A percentile compares a stretch with the other conserved stretches of the same genome.
Evolutionary conservation across 2,888 invertebrate genomes (phyloP).

Genomic region (Hybos culiciformis): DNA sequence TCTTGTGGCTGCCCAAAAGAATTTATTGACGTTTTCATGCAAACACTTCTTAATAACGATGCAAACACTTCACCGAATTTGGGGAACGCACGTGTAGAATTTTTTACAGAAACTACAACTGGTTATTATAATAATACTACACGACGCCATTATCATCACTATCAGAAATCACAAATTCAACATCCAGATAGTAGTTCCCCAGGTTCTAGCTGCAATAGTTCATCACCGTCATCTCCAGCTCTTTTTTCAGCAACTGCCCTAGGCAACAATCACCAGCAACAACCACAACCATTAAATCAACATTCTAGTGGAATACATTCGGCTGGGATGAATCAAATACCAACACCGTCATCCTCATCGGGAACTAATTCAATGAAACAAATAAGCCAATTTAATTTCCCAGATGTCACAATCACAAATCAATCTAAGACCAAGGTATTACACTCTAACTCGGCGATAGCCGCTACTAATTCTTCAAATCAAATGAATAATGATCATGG

Average conservation of each 20-base stretch:
- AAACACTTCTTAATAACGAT: constrained; percentile 48
- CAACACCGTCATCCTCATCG: constrained; percentile 27
- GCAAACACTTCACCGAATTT: constrained; percentile 32
- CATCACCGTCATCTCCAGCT: constrained; percentile 90
- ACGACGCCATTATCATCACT: too few species aligned
- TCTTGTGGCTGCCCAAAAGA: constrained; percentile 84
- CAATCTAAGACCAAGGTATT: constrained; percentile 11
- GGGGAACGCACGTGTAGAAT: constrained; percentile 22
- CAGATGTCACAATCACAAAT: constrained; percentile 31
- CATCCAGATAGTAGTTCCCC: constrained; percentile 77
- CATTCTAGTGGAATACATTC: constrained; percentile 2
- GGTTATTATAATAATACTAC: constrained; percentile 14
- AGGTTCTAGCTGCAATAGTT: constrained; percentile 92
- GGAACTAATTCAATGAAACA: constrained; percentile 21
- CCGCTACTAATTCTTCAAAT: too few species aligned
- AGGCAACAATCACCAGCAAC: constrained; percentile 20
- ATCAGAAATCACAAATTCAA: constrained; percentile 17
- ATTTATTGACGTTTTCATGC: constrained; percentile 68
- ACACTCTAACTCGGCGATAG: too few species aligned
- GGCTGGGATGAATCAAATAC: constrained; percentile 4
- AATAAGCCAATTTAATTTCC: constrained; percentile 35
- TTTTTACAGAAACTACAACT: constrained; percentile 12
- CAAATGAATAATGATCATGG: too few species aligned
- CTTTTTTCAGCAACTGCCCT: constrained; percentile 38
- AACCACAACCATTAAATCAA: constrained; percentile 16